phyloP scores from a whole-genome alignment of 2,888 invertebrate genomes.

The Opisthograptis luteolata region DNA sequence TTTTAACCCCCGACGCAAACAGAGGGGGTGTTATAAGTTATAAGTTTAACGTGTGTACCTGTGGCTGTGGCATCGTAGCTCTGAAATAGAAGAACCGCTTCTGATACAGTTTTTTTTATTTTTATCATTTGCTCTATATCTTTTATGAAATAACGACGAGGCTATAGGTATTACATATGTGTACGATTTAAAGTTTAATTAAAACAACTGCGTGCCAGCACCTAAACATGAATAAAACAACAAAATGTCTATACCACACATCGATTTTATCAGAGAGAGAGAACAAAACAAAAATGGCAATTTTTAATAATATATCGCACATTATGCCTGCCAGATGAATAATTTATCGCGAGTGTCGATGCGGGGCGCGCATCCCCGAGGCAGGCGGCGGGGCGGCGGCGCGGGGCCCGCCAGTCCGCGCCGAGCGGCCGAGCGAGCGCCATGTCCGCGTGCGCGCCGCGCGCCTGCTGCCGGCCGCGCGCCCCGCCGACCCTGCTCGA shows the following conservation, averaged over 20 bases:
- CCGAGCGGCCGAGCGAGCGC: conserved; percentile 82
- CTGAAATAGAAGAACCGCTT: too few species aligned
- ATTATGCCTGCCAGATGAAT: conserved; percentile 83
- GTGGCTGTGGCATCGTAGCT: too few species aligned
- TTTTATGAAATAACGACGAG: neutral
- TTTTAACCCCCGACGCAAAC: too few species aligned
- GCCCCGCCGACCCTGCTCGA: conserved; percentile 91
- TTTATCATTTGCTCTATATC: too few species aligned
- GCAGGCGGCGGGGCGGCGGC: conserved; percentile 44
- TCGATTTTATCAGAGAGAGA: conserved; percentile 60
- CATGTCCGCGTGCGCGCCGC: conserved; percentile 81
- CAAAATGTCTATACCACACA: conserved; percentile 46
- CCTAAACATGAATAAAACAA: conserved; percentile 43
- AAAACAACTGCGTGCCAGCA: conserved; percentile 1
- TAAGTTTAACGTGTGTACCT: too few species aligned
- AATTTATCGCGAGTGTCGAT: conserved; percentile 81
- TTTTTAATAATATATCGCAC: conserved; percentile 84
- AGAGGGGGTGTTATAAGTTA: too few species aligned
- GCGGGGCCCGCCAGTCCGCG: conserved; percentile 70
- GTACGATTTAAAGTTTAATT: conserved; percentile 12
- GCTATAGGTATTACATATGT: neutral
- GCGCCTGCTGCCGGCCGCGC: conserved; percentile 82
- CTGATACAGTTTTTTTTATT: too few species aligned
- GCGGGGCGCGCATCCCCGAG: conserved; percentile 75
- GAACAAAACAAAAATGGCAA: conserved; percentile 78